Evolutionary conservation across 1,140 invertebrate genomes (phyloP), one percentile per base, ranked within the genome.

Genomic region (Tetramorium simillimum): DNA sequence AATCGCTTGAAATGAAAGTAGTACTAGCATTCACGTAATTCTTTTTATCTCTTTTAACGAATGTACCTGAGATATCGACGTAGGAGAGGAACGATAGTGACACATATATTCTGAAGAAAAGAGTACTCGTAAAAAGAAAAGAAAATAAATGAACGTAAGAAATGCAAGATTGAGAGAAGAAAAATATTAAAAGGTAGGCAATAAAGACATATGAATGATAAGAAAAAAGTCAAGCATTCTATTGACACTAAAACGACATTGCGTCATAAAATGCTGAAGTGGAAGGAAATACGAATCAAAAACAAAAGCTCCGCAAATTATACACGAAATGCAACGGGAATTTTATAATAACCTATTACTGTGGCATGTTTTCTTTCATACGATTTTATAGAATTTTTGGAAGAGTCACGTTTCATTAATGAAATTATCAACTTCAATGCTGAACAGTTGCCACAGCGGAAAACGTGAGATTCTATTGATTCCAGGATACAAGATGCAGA

Each of bases 401-500:
- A 60, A 60, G 7, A 37, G 24, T 28, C 5, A 3, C 40, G 37
- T 60, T 33, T 40, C 37, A 46, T 73, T 37, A 33, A 40, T 12
- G 1, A 37, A 14, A 73, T 84, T 49, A 51, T 69, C 56, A 43
- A 56, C 43, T 40, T 40, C 33, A 43, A 75, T 58, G 37, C 65
- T n/a, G 9, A 1, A 16, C 43, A 33, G 56, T 28, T 46, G 2
- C n/a, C 28, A 72, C 12, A 9, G 28, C 21, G 5, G 24, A 33
- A 33, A 73, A 10, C n/a, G 7, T 40, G 40, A 24, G 53, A 49
- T 75, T 67, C 40, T 49, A 78, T 86, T 37, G 88, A 86, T 89
- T 65, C 12, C 18, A 24, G 24, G 56, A 77, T 63, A 46, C 33
- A 65, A 69, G 75, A 86, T 90, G 77, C 85, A 87, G 88, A 90